Evolutionary conservation across 2,113 vertebrate genomes (phyloP).

Genomic region (Otolemur garnettii): DNA sequence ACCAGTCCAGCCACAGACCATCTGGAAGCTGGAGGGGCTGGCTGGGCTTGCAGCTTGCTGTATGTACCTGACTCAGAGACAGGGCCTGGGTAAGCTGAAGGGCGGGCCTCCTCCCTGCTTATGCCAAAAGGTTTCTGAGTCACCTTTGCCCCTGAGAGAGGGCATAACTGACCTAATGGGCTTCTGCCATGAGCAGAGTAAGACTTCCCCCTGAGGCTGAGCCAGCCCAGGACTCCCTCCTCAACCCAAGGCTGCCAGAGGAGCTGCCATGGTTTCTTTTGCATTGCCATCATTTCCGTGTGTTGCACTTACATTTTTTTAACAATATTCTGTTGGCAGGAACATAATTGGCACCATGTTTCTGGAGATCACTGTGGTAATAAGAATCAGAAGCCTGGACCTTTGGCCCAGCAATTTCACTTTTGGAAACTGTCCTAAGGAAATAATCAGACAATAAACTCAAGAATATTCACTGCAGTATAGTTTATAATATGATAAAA

Average conservation of each 20-base stretch:
- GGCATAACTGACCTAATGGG: not conserved
- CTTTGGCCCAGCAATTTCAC: not conserved
- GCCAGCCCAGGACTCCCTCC: not conserved
- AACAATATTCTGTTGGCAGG: not conserved
- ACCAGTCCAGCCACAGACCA: not conserved
- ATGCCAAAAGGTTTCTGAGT: not conserved
- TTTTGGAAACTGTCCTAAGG: not conserved
- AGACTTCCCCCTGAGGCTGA: not conserved
- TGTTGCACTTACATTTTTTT: not conserved
- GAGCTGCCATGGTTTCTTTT: not conserved
- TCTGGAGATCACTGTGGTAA: conserved; percentile 19
- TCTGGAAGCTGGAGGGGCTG: not conserved
- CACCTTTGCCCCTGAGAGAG: not conserved
- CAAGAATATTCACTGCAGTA: not conserved
- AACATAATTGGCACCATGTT: not conserved
- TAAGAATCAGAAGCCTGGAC: conserved; percentile 35
- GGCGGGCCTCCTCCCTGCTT: not conserved
- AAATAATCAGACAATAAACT: conserved; percentile 24
- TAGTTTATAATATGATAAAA: conserved; percentile 26
- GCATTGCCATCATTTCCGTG: not conserved
- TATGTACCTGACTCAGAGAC: not conserved
- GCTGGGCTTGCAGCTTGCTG: not conserved
- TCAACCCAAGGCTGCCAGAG: not conserved
- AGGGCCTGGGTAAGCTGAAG: not conserved
- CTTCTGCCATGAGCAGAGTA: not conserved